Evolutionary conservation across 1,140 invertebrate genomes (phyloP).

Genomic region (Leptonema lineaticorne): DNA sequence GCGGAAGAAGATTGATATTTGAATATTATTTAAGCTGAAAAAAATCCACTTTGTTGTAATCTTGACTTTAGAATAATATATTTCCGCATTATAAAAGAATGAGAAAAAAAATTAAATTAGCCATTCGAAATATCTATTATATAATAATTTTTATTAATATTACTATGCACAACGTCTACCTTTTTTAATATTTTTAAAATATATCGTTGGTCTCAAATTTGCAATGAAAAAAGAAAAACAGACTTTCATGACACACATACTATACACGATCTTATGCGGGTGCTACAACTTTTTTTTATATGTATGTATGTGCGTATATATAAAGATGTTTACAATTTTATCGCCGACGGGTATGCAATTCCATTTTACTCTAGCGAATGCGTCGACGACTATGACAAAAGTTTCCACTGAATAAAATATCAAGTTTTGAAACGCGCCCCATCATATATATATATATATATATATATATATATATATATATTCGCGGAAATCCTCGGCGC

Average conservation of each 20-base stretch:
- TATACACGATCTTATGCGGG: neutral
- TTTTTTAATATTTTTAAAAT: neutral
- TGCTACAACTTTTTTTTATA: no score
- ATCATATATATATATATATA: neutral
- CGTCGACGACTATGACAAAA: slow-evolving; percentile 7
- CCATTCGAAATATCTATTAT: no score
- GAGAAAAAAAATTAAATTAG: no score
- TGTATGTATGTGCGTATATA: neutral
- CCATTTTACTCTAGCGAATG: no score
- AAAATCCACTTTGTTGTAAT: no score
- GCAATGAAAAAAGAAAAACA: neutral
- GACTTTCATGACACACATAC: neutral
- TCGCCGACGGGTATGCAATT: neutral
- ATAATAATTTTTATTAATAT: neutral
- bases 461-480: no score
- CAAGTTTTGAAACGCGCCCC: neutral
- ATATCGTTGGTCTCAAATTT: neutral
- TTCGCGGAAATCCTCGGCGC: neutral
- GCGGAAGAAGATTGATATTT: no score
- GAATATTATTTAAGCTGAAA: no score
- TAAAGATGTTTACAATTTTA: slow-evolving; percentile 6
- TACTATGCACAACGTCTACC: neutral
- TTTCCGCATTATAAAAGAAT: no score
- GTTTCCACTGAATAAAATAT: slow-evolving; percentile 26
- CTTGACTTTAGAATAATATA: no score